Percentiles rank a stretch among this genome's conserved stretches.
These are phyloP conservation scores for Gobiocypris rarus DNA, from an alignment of 2,113 vertebrate species.

Conservation along the genomic window DNA sequence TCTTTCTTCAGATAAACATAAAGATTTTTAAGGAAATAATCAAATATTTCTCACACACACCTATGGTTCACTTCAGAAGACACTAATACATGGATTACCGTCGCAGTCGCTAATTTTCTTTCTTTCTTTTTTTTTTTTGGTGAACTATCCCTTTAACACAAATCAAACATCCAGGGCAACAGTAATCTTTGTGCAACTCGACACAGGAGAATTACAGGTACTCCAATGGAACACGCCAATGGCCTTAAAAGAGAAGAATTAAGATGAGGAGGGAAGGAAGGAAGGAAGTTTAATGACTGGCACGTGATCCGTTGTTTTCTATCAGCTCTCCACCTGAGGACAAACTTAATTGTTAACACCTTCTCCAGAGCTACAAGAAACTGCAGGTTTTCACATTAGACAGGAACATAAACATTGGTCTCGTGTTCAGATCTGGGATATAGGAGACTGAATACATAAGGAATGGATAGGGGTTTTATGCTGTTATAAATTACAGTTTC, in stretches of 20 bases:
- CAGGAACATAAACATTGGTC: not conserved
- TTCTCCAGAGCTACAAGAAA: not conserved
- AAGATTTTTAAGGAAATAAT: too few relatives aligned
- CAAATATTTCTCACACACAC: too few relatives aligned
- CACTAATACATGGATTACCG: too few relatives aligned
- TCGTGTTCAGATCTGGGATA: not conserved
- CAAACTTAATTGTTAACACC: not conserved
- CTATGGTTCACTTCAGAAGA: too few relatives aligned
- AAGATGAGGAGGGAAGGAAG: not conserved
- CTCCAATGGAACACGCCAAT: not conserved
- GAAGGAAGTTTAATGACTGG: too few relatives aligned
- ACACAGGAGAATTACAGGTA: not conserved
- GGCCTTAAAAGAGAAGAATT: not conserved
- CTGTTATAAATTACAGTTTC: not conserved
- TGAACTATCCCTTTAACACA: not conserved
- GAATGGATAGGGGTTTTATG: not conserved
- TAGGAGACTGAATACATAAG: not conserved
- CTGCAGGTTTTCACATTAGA: not conserved
- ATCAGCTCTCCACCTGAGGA: not conserved
- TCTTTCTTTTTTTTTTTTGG: too few relatives aligned
- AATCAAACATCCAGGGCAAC: not conserved
- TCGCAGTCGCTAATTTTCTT: too few relatives aligned
- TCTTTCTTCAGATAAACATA: too few relatives aligned
- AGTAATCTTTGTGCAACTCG: not conserved
- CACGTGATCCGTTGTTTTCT: not conserved